Evolutionary conservation across 1,140 invertebrate species (phyloP).

Genomic region (Trichonephila clavipes): DNA sequence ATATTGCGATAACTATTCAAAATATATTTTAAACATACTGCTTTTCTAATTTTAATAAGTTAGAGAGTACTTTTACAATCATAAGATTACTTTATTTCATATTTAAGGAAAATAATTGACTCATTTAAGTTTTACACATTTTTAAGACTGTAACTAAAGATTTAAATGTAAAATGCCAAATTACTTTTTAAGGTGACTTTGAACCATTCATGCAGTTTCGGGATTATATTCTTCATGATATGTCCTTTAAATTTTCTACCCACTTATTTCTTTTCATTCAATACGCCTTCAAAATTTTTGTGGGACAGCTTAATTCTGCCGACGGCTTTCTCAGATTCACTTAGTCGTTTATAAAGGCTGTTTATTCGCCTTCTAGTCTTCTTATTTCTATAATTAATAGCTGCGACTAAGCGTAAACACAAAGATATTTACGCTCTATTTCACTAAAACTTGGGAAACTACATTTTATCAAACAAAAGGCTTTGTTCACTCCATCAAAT

Average conservation of each 20-base stretch:
- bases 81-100: neutral
- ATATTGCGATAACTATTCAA: no score
- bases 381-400: neutral
- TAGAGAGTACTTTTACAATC: neutral
- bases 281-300: neutral
- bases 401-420: neutral
- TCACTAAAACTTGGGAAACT: neutral
- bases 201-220: neutral
- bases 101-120: neutral
- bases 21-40: no score
- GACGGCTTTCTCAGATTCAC: neutral
- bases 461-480: neutral
- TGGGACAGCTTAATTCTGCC: neutral
- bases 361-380: neutral
- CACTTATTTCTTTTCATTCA: neutral
- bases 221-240: neutral
- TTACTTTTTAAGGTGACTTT: no score
- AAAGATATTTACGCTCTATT: conserved; percentile 18
- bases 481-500: neutral
- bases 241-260: neutral
- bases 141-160: neutral
- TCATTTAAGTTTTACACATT: neutral
- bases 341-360: neutral
- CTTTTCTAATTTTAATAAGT: no score
- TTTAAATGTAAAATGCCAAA: neutral